phyloP scores from a whole-genome alignment of 2,113 vertebrate genomes.

The Paramisgurnus dabryanus region DNA sequence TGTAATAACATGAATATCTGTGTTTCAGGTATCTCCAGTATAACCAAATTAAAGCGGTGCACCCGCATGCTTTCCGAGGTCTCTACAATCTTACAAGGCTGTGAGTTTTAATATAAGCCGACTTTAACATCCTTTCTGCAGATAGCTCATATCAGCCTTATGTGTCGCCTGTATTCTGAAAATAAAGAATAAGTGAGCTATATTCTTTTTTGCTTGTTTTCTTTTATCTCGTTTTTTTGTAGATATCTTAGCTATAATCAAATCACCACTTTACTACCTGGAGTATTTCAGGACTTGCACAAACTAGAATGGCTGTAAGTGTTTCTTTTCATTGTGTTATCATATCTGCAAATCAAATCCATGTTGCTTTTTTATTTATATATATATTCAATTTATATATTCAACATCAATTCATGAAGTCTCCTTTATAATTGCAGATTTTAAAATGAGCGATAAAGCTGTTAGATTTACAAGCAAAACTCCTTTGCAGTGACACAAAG shows the following conservation, averaged over 20 bases:
- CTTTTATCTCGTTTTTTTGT: conserved; percentile 31
- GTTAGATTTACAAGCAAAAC: too few relatives aligned
- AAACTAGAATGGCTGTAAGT: conserved; percentile 94
- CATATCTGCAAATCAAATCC: not conserved
- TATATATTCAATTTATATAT: not conserved
- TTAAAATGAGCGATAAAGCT: too few relatives aligned
- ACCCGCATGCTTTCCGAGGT: conserved; percentile 85
- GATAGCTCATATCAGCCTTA: not conserved
- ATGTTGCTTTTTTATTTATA: not conserved
- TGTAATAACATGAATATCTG: not conserved
- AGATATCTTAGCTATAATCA: conserved; percentile 92
- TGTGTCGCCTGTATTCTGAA: not conserved
- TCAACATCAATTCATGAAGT: not conserved
- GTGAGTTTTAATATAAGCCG: conserved; percentile 76
- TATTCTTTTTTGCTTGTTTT: not conserved
- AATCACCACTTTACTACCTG: conserved; percentile 82
- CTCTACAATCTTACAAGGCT: conserved; percentile 87
- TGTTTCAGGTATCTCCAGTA: conserved; percentile 85
- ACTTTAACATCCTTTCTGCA: not conserved
- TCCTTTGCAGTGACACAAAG: too few relatives aligned
- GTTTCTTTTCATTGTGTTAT: conserved; percentile 22
- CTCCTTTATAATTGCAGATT: too few relatives aligned
- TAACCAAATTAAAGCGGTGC: conserved; percentile 84
- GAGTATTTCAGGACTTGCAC: conserved; percentile 89
- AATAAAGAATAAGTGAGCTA: not conserved